Conservation (phyloP, 2,113 vertebrate genomes). For the Passer domesticus region DNA sequence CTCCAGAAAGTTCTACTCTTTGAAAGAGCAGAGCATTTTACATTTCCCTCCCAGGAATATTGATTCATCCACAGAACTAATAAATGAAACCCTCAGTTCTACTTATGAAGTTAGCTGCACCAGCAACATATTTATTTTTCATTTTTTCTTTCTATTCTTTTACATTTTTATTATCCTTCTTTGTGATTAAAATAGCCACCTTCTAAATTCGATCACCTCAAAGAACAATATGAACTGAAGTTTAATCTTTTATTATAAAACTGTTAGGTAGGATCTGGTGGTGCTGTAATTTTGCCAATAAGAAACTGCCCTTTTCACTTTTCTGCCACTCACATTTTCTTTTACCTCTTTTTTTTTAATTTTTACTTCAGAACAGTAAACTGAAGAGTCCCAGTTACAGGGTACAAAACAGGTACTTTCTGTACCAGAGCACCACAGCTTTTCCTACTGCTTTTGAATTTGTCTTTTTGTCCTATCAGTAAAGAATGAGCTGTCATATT, state of each 20-base stretch:
- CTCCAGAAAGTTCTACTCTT: background rate
- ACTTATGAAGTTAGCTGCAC: background rate
- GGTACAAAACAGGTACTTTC: slow-evolving; percentile 3
- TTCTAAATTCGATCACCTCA: slow-evolving; percentile 12
- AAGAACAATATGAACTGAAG: background rate
- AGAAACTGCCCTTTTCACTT: slow-evolving; percentile 15
- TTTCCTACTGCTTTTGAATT: background rate
- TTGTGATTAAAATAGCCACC: slow-evolving; percentile 1
- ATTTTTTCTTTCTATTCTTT: background rate
- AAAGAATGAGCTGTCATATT: slow-evolving; percentile 1
- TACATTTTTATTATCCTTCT: slow-evolving; percentile 18
- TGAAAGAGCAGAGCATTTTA: background rate
- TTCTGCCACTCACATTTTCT: background rate
- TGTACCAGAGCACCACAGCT: background rate
- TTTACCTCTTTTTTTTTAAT: background rate
- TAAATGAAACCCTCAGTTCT: background rate
- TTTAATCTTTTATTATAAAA: background rate
- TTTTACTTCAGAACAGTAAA: slow-evolving; percentile 1
- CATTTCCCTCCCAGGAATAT: background rate
- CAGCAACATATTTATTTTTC: slow-evolving; percentile 1
- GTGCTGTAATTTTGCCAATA: background rate
- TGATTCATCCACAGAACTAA: background rate
- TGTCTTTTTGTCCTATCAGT: background rate
- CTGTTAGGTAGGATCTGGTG: background rate
- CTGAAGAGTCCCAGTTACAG: background rate